A percentile compares a stretch with the other conserved stretches of the same genome.
These are phyloP conservation scores for Drosophila formosana DNA, from an alignment of 2,888 invertebrate species.

Conservation along the genomic window DNA sequence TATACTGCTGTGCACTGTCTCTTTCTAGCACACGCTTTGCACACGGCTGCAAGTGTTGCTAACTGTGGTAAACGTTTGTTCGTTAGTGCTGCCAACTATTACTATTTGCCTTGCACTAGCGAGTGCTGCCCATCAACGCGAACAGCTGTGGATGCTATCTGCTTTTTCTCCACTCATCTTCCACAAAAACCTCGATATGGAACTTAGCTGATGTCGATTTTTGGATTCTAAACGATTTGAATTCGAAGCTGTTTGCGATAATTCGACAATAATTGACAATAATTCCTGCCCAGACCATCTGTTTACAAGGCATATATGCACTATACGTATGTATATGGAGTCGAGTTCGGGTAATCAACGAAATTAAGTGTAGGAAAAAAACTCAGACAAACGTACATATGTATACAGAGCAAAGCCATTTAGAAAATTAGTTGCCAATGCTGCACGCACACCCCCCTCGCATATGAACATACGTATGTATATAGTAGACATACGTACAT, in stretches of 20 bases:
- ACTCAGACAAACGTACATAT: background rate
- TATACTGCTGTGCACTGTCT: slow-evolving; percentile 7
- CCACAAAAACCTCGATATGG: too few species aligned
- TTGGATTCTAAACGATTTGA: background rate
- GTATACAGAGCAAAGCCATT: slow-evolving; percentile 49
- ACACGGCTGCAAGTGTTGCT: background rate
- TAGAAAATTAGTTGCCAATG: slow-evolving; percentile 60
- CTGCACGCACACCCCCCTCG: slow-evolving; percentile 31
- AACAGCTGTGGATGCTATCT: background rate
- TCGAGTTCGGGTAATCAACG: slow-evolving; percentile 10
- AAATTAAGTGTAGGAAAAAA: slow-evolving; percentile 32
- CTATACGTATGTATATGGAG: background rate
- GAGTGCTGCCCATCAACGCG: background rate
- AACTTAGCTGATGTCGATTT: background rate
- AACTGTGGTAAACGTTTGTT: background rate
- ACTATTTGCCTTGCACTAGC: background rate
- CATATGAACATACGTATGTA: background rate
- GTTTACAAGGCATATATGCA: slow-evolving; percentile 15
- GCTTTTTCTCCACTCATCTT: background rate
- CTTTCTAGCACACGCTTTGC: background rate
- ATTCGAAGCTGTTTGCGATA: slow-evolving; percentile 4
- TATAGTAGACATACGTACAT: background rate
- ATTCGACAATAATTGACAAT: slow-evolving; percentile 11
- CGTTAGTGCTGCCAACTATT: background rate
- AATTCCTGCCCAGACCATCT: background rate